phyloP scores from a whole-genome alignment of 2,888 invertebrate species.

The Heterodera filipjevi region DNA sequence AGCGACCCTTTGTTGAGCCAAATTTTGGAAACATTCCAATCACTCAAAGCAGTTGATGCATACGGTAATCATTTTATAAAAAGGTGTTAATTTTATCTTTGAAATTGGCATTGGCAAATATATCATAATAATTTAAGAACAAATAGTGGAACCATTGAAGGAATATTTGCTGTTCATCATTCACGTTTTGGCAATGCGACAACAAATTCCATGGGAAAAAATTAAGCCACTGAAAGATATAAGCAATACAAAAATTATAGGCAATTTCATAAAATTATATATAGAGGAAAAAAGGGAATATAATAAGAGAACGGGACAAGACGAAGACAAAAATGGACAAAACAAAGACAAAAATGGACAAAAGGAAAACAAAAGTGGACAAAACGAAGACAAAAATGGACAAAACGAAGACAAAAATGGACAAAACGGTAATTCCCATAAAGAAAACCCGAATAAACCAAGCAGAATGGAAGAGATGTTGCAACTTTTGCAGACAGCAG shows the following conservation, averaged over 20 bases:
- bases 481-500: background rate
- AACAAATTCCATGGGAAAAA: background rate
- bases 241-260: background rate
- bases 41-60: background rate
- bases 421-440: background rate
- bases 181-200: background rate
- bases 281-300: background rate
- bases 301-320: background rate
- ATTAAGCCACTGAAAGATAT: background rate
- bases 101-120: background rate
- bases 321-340: too few relatives aligned
- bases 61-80: background rate
- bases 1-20: background rate
- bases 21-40: background rate
- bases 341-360: too few relatives aligned
- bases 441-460: background rate
- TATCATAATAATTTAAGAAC: too few relatives aligned
- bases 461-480: background rate
- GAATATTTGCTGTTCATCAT: background rate
- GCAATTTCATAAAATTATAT: background rate
- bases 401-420: too few relatives aligned
- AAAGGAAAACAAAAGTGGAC: too few relatives aligned
- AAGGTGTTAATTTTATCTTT: background rate
- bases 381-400: too few relatives aligned
- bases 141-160: too few relatives aligned